A percentile compares a stretch with the other conserved stretches of the same genome.
phyloP scores from a whole-genome alignment of 2,888 invertebrate genomes.

The Drymonia ruficornis region DNA sequence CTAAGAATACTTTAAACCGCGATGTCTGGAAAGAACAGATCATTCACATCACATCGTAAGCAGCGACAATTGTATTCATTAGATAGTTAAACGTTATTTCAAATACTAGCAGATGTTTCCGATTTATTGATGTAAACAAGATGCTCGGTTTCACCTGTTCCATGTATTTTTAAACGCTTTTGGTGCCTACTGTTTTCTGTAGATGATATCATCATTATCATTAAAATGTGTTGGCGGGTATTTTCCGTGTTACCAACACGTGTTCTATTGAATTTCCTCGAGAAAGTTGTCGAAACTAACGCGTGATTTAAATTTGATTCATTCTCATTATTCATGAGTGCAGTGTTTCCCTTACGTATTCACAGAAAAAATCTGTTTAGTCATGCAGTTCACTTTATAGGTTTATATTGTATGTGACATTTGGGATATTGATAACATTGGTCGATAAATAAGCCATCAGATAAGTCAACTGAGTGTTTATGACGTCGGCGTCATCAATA shows the following conservation, averaged over 20 bases:
- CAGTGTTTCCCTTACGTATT: slow-evolving; percentile 6
- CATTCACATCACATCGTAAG: slow-evolving; percentile 9
- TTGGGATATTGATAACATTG: slow-evolving; percentile 25
- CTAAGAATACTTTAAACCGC: neutral
- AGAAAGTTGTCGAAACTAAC: slow-evolving; percentile 25
- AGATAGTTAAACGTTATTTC: slow-evolving; percentile 17
- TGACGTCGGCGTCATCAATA: slow-evolving; percentile 29
- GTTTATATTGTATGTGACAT: slow-evolving; percentile 14
- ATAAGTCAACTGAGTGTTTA: slow-evolving; percentile 38
- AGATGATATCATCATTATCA: slow-evolving; percentile 56
- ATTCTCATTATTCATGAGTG: slow-evolving; percentile 7
- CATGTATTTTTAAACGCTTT: slow-evolving; percentile 58
- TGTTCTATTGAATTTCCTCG: slow-evolving; percentile 23
- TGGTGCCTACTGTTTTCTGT: slow-evolving; percentile 40
- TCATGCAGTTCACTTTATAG: neutral
- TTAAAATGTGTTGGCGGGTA: slow-evolving; percentile 31
- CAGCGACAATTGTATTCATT: slow-evolving; percentile 27
- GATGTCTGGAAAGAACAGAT: neutral
- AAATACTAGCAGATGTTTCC: slow-evolving; percentile 53
- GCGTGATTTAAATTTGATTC: neutral
- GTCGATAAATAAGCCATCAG: slow-evolving; percentile 38
- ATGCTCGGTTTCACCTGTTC: slow-evolving; percentile 57
- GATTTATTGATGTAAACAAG: slow-evolving; percentile 57
- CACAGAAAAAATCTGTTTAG: neutral
- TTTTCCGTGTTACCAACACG: slow-evolving; percentile 28